Evolutionary conservation across 2,113 vertebrate species (phyloP).

Genomic region (Dromaius novaehollandiae): DNA sequence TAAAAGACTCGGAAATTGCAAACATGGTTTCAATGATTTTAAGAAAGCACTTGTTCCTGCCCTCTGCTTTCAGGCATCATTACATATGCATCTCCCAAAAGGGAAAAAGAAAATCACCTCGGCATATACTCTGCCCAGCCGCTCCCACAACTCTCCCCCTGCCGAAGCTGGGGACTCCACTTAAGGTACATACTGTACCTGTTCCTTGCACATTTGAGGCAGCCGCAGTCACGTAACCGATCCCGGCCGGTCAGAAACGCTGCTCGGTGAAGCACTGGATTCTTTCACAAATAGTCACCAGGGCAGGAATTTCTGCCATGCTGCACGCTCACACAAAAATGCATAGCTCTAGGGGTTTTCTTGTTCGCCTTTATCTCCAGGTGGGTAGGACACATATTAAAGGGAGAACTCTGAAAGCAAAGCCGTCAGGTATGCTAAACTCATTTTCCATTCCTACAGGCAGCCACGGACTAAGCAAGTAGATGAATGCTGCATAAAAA

Average conservation of each 20-base stretch:
- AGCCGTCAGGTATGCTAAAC: constrained; percentile 37
- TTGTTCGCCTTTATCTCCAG: constrained; percentile 33
- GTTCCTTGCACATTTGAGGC: not conserved
- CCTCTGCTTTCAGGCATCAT: not conserved
- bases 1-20: not conserved
- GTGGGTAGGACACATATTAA: constrained; percentile 9
- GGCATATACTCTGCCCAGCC: not conserved
- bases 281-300: constrained; percentile 1
- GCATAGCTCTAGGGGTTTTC: constrained; percentile 34
- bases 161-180: not conserved
- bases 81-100: not conserved
- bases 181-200: not conserved
- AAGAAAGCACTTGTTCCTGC: not conserved
- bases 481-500: constrained; percentile 15
- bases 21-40: not conserved
- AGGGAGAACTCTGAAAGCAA: not conserved
- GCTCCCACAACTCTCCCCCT: not conserved
- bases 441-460: constrained; percentile 17
- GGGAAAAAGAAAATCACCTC: not conserved
- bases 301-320: constrained; percentile 52
- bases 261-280: not conserved
- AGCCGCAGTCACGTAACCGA: not conserved
- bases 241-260: not conserved
- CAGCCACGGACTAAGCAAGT: not conserved
- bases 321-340: constrained; percentile 68